phyloP scores from a whole-genome alignment of 2,113 vertebrate species.

The Bubo bubo region DNA sequence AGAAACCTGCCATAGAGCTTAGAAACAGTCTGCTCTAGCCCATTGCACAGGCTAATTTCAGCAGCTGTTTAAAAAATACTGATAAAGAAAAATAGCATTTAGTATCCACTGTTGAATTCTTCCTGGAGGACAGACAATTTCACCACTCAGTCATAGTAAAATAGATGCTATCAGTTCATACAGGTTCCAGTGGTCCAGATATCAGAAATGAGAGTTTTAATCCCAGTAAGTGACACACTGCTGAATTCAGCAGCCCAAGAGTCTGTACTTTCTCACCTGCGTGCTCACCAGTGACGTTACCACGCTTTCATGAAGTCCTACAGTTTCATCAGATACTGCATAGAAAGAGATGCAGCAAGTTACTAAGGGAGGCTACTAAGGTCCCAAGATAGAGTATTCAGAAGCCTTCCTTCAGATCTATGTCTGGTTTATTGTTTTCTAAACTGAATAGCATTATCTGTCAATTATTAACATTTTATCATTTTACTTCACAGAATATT shows the following conservation, averaged over 20 bases:
- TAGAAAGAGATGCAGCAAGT: not conserved
- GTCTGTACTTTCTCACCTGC: conserved; percentile 4
- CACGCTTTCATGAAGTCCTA: not conserved
- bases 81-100: not conserved
- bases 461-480: not conserved
- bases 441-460: not conserved
- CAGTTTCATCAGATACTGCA: not conserved
- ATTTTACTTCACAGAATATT: not conserved
- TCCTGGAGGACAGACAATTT: not conserved
- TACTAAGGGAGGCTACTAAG: not conserved
- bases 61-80: not conserved
- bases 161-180: conserved; percentile 5
- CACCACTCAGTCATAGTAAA: conserved; percentile 8
- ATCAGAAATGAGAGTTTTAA: conserved; percentile 27
- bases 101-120: not conserved
- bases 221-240: not conserved
- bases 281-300: not conserved
- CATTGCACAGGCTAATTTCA: not conserved
- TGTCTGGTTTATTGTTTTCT: not conserved
- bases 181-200: not conserved
- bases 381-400: not conserved
- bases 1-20: not conserved
- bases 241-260: not conserved
- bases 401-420: not conserved
- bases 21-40: not conserved